Evolutionary conservation across 2,113 vertebrate species (phyloP).

Genomic region (Ameiurus melas): DNA sequence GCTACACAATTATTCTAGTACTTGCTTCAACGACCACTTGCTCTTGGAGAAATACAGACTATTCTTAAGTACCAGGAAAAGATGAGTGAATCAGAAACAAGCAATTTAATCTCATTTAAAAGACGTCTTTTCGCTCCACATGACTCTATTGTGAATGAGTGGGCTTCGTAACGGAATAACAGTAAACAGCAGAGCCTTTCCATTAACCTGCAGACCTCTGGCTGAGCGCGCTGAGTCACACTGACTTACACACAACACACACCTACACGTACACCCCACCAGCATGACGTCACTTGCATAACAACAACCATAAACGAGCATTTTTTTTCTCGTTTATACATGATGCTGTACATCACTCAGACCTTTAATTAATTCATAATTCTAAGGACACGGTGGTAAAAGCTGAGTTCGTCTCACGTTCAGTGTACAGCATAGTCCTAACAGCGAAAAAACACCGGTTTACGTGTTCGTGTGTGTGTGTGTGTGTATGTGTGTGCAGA

Average conservation of each 20-base stretch:
- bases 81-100: not conserved
- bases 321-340: not conserved
- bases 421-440: not conserved
- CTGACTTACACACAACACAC: not conserved
- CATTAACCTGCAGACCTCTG: conserved; percentile 21
- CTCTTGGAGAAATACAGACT: not conserved
- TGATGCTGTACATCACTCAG: not conserved
- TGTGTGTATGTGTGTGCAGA: not conserved
- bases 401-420: not conserved
- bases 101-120: not conserved
- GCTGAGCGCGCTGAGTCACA: conserved; percentile 15
- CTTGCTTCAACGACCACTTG: not conserved
- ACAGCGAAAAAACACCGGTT: not conserved
- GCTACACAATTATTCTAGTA: not conserved
- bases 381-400: not conserved
- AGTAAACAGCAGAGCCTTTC: not conserved
- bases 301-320: no score
- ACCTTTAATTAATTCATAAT: not conserved
- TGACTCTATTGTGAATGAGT: not conserved
- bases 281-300: not conserved
- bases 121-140: not conserved
- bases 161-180: not conserved
- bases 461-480: not conserved
- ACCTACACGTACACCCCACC: conserved; percentile 5
- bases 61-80: not conserved